phyloP scores from a whole-genome alignment of 2,888 invertebrate species.

The Nematopogon swammerdamellus region DNA sequence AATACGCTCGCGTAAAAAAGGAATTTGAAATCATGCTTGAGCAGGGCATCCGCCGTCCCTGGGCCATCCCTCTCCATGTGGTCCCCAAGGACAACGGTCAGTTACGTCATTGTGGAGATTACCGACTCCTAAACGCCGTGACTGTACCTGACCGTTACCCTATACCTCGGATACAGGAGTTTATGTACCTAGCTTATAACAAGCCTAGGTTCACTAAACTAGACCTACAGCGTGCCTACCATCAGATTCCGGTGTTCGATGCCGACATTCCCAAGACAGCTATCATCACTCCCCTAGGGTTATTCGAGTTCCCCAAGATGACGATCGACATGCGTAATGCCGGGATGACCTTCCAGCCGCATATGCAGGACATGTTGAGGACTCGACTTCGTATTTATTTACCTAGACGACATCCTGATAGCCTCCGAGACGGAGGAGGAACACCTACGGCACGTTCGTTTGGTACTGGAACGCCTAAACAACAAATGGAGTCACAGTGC shows the following conservation, averaged over 20 bases:
- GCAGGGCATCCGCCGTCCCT: slow-evolving; percentile 21
- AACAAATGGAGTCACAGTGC: slow-evolving; percentile 15
- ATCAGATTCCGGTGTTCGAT: slow-evolving; percentile 22
- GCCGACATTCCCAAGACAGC: slow-evolving; percentile 22
- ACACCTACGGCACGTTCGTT: slow-evolving; percentile 16
- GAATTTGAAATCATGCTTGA: too few relatives aligned
- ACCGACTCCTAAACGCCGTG: slow-evolving; percentile 18
- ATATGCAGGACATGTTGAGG: slow-evolving; percentile 19
- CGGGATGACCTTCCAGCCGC: slow-evolving; percentile 26
- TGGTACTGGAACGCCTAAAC: slow-evolving; percentile 14
- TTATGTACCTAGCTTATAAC: slow-evolving; percentile 7
- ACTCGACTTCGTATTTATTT: slow-evolving; percentile 20
- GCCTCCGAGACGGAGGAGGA: slow-evolving; percentile 11
- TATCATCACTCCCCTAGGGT: slow-evolving; percentile 18
- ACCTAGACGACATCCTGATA: slow-evolving; percentile 20
- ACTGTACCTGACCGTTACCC: too few relatives aligned
- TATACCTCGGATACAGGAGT: slow-evolving; percentile 18
- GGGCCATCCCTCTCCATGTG: slow-evolving; percentile 22
- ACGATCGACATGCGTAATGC: slow-evolving; percentile 28
- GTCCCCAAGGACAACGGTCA: slow-evolving; percentile 9
- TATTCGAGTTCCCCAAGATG: slow-evolving; percentile 20
- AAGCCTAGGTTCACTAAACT: neutral
- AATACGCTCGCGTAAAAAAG: too few relatives aligned
- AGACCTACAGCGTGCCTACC: slow-evolving; percentile 16
- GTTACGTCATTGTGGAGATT: slow-evolving; percentile 19